Percentiles rank a stretch among this genome's conserved stretches.
Conservation (phyloP, 2,797 vertebrate genomes). For the Channallabes apus region DNA sequence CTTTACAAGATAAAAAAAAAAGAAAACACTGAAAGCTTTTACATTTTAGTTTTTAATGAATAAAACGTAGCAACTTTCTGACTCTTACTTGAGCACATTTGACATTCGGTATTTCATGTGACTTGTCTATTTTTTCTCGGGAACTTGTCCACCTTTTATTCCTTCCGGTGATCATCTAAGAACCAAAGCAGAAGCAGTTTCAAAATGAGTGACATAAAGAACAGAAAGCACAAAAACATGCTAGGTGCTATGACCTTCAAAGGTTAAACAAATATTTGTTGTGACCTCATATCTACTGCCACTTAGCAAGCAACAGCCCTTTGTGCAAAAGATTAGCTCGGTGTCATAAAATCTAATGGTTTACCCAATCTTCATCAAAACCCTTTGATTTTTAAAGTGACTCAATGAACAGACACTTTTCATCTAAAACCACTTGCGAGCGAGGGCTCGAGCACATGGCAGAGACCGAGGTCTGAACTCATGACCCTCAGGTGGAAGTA, state of each 20-base stretch:
- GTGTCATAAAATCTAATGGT: conserved; percentile 11
- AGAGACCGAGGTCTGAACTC: neutral
- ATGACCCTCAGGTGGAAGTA: neutral
- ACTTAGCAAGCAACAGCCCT: neutral
- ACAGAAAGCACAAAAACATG: neutral
- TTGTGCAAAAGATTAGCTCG: neutral
- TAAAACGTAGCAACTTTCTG: too few relatives aligned
- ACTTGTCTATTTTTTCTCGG: too few relatives aligned
- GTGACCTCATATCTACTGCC: neutral
- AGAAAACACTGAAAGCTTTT: too few relatives aligned
- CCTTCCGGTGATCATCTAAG: too few relatives aligned
- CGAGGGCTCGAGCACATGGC: neutral
- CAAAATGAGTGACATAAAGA: neutral
- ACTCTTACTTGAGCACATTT: too few relatives aligned
- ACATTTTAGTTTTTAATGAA: too few relatives aligned
- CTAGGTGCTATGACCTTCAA: neutral
- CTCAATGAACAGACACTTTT: neutral
- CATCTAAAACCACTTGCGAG: neutral
- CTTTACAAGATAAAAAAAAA: too few relatives aligned
- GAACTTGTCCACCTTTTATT: too few relatives aligned
- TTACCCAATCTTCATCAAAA: neutral
- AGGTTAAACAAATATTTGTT: neutral
- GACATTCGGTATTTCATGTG: too few relatives aligned
- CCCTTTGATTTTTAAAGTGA: neutral
- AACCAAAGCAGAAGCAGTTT: too few relatives aligned